These are phyloP conservation scores for Melanerpes formicivorus DNA, from an alignment of 2,113 vertebrate species.

Conservation along the genomic window DNA sequence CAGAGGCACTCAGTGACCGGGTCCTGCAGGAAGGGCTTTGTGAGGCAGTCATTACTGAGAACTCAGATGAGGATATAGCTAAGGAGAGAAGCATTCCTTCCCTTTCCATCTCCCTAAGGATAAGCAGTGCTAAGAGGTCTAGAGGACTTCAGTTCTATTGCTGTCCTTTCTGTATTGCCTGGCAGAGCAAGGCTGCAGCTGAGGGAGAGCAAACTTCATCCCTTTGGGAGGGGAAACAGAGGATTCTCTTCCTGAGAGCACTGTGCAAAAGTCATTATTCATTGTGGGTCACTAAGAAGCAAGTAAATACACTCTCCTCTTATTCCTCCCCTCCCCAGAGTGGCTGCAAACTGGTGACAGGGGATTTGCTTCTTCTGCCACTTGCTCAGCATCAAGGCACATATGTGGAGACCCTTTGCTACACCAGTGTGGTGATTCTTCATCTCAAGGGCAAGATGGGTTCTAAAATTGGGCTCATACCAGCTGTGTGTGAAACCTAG, in stretches of 20 bases:
- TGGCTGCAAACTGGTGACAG: not conserved
- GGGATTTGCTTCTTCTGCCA: not conserved
- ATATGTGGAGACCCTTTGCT: accelerated
- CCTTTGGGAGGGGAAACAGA: not conserved
- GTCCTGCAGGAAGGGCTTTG: not conserved
- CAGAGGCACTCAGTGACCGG: accelerated
- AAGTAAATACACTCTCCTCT: not conserved
- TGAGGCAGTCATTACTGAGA: not conserved
- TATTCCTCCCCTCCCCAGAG: not conserved
- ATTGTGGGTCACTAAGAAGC: not conserved
- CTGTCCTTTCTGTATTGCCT: not conserved
- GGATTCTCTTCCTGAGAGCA: not conserved
- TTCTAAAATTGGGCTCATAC: not conserved
- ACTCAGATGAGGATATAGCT: not conserved
- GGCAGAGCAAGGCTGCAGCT: not conserved
- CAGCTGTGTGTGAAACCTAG: not conserved
- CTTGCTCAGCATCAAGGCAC: not conserved
- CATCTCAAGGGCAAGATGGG: not conserved
- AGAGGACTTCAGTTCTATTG: not conserved
- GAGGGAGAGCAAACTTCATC: not conserved
- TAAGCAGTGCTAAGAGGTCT: not conserved
- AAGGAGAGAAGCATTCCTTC: not conserved
- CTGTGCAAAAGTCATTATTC: not conserved
- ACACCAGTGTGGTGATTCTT: not conserved
- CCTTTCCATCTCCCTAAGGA: not conserved